phyloP scores from a whole-genome alignment of 2,888 invertebrate genomes.

The Yponomeuta evonymella region DNA sequence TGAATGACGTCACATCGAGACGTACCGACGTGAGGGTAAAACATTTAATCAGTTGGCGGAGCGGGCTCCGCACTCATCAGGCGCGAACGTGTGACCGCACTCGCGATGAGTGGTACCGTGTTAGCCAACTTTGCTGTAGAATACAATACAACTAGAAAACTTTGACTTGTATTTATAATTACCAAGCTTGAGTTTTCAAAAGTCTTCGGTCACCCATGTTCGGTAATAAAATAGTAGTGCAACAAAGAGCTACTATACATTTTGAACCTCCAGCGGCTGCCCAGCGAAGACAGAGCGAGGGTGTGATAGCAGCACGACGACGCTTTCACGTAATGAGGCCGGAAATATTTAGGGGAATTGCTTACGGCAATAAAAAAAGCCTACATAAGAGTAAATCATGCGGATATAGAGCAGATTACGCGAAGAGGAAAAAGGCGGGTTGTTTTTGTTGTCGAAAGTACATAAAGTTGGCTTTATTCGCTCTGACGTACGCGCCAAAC shows the following conservation, averaged over 20 bases:
- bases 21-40: neutral
- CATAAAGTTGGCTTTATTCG: neutral
- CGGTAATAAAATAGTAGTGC: too few relatives aligned
- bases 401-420: neutral
- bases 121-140: too few relatives aligned
- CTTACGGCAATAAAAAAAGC: neutral
- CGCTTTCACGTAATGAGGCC: neutral
- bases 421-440: neutral
- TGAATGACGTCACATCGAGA: too few relatives aligned
- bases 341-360: neutral
- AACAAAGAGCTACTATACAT: too few relatives aligned
- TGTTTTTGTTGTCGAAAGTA: neutral
- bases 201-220: too few relatives aligned
- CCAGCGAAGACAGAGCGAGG: neutral
- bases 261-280: too few relatives aligned
- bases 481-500: neutral
- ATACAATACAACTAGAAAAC: too few relatives aligned
- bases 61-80: neutral
- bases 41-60: neutral
- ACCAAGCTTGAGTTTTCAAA: too few relatives aligned
- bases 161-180: too few relatives aligned
- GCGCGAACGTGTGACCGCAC: neutral
- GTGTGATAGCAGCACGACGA: neutral
- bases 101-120: neutral
- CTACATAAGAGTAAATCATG: slow-evolving; percentile 1